phyloP scores from a whole-genome alignment of 2,113 vertebrate species.

The Promerops cafer region DNA sequence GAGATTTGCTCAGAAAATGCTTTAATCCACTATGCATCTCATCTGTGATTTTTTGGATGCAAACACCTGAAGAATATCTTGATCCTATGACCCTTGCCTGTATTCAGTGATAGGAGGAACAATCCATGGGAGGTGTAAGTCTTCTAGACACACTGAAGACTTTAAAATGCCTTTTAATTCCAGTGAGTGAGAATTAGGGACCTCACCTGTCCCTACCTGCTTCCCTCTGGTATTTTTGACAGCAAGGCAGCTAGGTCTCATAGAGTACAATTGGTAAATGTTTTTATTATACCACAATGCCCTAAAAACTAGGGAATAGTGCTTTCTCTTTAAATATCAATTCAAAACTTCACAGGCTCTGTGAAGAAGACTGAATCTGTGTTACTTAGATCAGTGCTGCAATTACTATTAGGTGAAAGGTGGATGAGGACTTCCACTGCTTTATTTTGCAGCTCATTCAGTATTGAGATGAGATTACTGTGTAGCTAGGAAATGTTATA shows the following conservation, averaged over 20 bases:
- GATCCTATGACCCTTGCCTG: not conserved
- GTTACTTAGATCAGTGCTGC: not conserved
- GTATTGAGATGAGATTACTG: not conserved
- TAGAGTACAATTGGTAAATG: not conserved
- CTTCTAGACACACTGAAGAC: not conserved
- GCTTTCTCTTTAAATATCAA: not conserved
- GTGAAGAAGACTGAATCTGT: not conserved
- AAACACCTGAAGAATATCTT: not conserved
- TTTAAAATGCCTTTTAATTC: not conserved
- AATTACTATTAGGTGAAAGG: not conserved
- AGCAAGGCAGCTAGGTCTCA: not conserved
- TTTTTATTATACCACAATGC: not conserved
- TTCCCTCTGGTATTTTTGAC: not conserved
- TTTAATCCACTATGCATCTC: not conserved
- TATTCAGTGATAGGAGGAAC: not conserved
- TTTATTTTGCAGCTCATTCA: not conserved
- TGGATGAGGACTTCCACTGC: not conserved
- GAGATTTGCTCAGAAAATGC: not conserved
- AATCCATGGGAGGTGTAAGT: not conserved
- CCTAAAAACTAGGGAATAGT: not conserved
- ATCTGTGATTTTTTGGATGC: not conserved
- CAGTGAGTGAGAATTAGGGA: not conserved
- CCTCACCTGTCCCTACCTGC: not conserved
- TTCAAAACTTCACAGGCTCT: not conserved
- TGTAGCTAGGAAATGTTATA: not conserved